Conservation (phyloP, 2,797 vertebrate species). For the Xiphorhynchus erythropygius region DNA sequence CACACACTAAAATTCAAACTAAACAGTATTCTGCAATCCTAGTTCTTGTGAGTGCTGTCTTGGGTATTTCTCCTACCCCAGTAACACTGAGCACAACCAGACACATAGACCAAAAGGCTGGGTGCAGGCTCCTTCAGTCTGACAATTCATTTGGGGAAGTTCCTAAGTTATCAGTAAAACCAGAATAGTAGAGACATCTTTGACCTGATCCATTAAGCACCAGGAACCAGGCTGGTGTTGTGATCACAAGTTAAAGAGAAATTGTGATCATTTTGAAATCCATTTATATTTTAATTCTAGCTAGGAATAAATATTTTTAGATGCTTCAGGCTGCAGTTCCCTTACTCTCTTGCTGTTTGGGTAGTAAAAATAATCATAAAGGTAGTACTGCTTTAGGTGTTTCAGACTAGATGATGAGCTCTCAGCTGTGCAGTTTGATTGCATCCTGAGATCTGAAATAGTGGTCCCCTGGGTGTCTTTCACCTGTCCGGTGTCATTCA, state of each 20-base stretch:
- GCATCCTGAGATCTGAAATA: not conserved
- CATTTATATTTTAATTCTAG: not conserved
- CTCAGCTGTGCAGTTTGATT: not conserved
- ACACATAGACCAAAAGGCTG: not conserved
- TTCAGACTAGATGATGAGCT: not conserved
- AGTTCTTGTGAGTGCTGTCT: not conserved
- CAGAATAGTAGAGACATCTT: not conserved
- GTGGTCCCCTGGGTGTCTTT: not conserved
- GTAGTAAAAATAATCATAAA: not conserved
- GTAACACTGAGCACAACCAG: not conserved
- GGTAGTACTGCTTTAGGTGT: not conserved
- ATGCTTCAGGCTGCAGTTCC: not conserved
- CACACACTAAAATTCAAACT: not conserved
- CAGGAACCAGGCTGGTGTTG: not conserved
- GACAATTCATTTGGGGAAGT: not conserved
- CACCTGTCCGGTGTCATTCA: not conserved
- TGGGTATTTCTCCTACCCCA: not conserved
- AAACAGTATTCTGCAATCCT: not conserved
- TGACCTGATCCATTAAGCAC: not conserved
- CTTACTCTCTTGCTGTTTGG: not conserved
- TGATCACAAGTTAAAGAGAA: not conserved
- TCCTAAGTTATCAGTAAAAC: not conserved
- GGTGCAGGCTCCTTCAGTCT: not conserved
- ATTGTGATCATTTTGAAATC: not conserved
- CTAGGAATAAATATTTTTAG: not conserved